Conservation (phyloP, 2,797 vertebrate genomes). For the Cirrhinus mrigala region DNA sequence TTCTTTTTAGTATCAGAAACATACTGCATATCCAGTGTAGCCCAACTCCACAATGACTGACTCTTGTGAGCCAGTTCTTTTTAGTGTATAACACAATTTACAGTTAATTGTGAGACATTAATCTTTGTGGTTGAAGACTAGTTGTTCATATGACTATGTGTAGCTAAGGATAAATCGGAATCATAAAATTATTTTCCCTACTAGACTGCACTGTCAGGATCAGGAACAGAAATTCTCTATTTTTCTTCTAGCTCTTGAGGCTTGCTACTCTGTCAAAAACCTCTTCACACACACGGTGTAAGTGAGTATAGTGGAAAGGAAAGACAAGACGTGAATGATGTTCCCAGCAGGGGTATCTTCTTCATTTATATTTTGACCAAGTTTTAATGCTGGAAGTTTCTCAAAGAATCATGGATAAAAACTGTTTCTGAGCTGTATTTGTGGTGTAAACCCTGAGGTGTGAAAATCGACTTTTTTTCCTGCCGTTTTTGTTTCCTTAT, state of each 20-base stretch:
- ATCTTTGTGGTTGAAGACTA: not conserved
- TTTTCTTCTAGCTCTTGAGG: constrained; percentile 19
- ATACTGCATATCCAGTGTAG: not conserved
- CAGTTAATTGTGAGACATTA: not conserved
- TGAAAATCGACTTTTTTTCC: constrained; percentile 15
- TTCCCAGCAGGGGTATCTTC: constrained; percentile 56
- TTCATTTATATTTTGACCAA: constrained; percentile 59
- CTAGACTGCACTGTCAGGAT: constrained; percentile 10
- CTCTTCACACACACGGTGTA: not conserved
- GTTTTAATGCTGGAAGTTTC: constrained; percentile 65
- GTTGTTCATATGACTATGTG: not conserved
- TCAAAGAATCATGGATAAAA: constrained; percentile 38
- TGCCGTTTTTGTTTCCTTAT: constrained; percentile 31
- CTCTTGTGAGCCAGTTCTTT: not conserved
- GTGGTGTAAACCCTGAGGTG: constrained; percentile 23
- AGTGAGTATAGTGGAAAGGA: constrained; percentile 35
- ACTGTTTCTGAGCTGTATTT: constrained; percentile 27
- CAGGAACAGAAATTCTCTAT: not conserved
- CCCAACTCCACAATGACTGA: not conserved
- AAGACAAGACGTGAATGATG: constrained; percentile 60
- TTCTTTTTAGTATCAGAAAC: not conserved
- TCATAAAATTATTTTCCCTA: not conserved
- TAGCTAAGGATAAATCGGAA: not conserved
- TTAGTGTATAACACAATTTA: not conserved
- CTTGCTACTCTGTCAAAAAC: constrained; percentile 17